Evolutionary conservation across 2,888 invertebrate species (phyloP).

Genomic region (Atethmia centrago): DNA sequence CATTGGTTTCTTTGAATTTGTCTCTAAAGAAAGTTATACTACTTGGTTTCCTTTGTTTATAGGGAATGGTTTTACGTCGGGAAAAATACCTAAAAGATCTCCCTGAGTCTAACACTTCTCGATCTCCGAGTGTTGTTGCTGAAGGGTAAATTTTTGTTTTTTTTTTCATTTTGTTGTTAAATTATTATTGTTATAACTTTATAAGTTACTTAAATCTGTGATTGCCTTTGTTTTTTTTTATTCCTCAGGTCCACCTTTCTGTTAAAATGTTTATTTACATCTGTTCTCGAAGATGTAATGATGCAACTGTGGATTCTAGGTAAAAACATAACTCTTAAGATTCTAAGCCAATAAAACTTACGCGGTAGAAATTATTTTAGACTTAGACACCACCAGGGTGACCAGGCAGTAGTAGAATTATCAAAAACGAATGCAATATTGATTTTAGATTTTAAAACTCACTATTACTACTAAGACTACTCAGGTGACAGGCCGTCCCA

Average conservation of each 20-base stretch:
- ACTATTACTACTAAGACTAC: background rate
- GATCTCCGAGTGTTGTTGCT: background rate
- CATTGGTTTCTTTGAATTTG: too few species aligned
- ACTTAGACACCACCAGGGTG: too few species aligned
- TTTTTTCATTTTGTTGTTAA: background rate
- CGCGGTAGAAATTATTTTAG: too few species aligned
- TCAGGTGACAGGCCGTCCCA: too few species aligned
- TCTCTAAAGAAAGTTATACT: too few species aligned
- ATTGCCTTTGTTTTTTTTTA: conserved; percentile 14
- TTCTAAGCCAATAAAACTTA: background rate
- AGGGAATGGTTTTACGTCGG: conserved; percentile 6
- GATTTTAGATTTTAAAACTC: background rate
- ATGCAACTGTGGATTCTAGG: conserved; percentile 64
- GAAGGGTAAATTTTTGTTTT: conserved; percentile 4
- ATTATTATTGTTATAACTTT: background rate
- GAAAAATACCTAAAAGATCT: background rate
- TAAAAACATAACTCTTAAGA: conserved; percentile 49
- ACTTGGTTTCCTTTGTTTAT: too few species aligned
- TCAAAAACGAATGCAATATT: conserved; percentile 4
- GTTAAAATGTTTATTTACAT: conserved; percentile 53
- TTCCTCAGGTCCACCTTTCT: conserved; percentile 43
- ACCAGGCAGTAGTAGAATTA: background rate
- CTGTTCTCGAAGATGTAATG: conserved; percentile 67
- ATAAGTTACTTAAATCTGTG: background rate
- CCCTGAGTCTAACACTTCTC: background rate